These are phyloP conservation scores for Netelia virgata DNA, from an alignment of 2,888 invertebrate genomes.

Conservation along the genomic window DNA sequence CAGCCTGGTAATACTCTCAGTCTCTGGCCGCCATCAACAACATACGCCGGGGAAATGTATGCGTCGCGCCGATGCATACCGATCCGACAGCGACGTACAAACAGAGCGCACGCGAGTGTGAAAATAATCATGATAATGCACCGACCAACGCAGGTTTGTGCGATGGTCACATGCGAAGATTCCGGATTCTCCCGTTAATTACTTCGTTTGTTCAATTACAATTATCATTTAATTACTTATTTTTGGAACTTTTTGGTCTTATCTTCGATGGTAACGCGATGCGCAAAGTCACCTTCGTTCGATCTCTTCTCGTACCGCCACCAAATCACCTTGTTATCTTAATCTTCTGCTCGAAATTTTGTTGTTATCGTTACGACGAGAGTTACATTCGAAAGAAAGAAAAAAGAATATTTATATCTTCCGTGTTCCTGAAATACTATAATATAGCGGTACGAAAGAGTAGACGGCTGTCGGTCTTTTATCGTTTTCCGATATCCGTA, in stretches of 20 bases:
- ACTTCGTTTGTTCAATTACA: no score
- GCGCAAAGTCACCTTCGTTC: no score
- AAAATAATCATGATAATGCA: slow-evolving; percentile 23
- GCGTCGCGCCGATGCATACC: neutral
- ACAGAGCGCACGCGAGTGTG: neutral
- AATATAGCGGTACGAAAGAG: slow-evolving; percentile 41
- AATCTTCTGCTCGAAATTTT: no score
- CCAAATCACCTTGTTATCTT: no score
- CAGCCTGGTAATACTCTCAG: slow-evolving; percentile 15
- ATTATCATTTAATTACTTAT: no score
- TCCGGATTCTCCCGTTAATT: neutral
- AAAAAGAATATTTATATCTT: neutral
- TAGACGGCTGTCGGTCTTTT: slow-evolving; percentile 58
- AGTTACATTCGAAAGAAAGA: no score
- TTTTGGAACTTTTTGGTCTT: no score
- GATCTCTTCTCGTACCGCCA: no score
- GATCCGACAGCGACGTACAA: neutral
- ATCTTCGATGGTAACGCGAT: no score
- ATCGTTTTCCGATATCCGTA: slow-evolving; percentile 69
- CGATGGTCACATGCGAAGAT: neutral
- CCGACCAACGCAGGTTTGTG: slow-evolving; percentile 5
- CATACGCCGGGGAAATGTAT: slow-evolving; percentile 9
- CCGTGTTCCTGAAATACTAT: neutral
- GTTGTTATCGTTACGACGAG: no score
- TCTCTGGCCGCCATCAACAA: slow-evolving; percentile 28